phyloP scores from a whole-genome alignment of 2,113 vertebrate genomes.

The Oriolus oriolus region DNA sequence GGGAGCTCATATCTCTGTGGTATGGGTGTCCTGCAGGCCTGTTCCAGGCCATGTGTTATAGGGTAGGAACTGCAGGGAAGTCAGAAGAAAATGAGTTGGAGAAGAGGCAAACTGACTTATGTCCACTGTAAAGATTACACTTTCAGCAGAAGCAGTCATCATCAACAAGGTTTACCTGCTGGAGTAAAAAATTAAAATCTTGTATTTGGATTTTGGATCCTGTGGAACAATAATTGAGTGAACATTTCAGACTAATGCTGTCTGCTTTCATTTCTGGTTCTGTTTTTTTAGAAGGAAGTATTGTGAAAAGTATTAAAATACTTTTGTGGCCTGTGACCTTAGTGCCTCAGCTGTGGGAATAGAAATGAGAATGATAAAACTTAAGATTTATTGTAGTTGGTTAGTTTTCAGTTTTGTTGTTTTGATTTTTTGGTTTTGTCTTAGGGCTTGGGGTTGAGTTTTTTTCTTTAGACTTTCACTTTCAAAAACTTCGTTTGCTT shows the following conservation, averaged over 20 bases:
- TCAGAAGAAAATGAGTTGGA: not conserved
- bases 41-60: not conserved
- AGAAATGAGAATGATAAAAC: not conserved
- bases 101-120: not conserved
- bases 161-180: not conserved
- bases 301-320: not conserved
- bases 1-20: not conserved
- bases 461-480: not conserved
- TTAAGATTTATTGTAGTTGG: not conserved
- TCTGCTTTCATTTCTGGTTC: not conserved
- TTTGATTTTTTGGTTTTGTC: not conserved
- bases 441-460: not conserved
- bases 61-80: not conserved
- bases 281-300: not conserved
- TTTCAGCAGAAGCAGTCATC: not conserved
- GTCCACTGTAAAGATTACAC: not conserved
- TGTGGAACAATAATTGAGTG: not conserved
- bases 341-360: not conserved
- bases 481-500: not conserved
- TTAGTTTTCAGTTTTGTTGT: not conserved
- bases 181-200: not conserved
- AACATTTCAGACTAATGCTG: not conserved
- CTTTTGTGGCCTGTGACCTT: not conserved
- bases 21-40: not conserved
- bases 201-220: not conserved